Evolutionary conservation across 2,797 vertebrate genomes (phyloP).

Genomic region (Cephalopachus bancanus): DNA sequence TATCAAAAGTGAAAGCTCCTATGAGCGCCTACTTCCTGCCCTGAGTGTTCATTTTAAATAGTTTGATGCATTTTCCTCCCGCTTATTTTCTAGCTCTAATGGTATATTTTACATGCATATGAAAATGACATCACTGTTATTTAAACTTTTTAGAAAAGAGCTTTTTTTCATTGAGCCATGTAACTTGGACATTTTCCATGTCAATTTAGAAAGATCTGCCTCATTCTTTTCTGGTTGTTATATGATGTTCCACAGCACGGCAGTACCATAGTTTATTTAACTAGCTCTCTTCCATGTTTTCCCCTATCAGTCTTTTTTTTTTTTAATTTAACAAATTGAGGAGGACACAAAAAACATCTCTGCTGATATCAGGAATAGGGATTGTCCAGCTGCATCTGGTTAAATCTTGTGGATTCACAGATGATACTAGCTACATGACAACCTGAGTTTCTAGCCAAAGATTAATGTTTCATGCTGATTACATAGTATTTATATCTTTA

Average conservation of each 20-base stretch:
- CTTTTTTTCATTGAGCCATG: not conserved
- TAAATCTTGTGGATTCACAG: not conserved
- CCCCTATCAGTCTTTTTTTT: too few relatives aligned
- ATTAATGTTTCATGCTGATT: not conserved
- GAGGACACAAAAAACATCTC: not conserved
- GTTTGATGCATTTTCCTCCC: not conserved
- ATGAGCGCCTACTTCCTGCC: not conserved
- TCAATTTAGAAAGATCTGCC: not conserved
- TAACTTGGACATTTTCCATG: not conserved
- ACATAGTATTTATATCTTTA: slow-evolving; percentile 6
- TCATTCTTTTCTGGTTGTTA: not conserved
- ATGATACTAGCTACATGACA: not conserved
- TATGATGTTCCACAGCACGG: not conserved
- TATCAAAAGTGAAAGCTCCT: not conserved
- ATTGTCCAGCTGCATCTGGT: not conserved
- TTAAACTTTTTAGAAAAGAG: not conserved
- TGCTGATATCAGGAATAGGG: not conserved
- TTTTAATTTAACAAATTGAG: not conserved
- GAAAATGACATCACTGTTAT: slow-evolving; percentile 10
- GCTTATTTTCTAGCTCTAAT: slow-evolving; percentile 4
- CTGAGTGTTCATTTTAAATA: not conserved
- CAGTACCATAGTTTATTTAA: not conserved
- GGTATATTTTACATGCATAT: not conserved
- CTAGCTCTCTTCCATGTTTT: not conserved
- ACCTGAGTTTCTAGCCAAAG: not conserved